These are phyloP conservation scores for Aleiodes alternator DNA, from an alignment of 2,888 invertebrate species.

Conservation along the genomic window DNA sequence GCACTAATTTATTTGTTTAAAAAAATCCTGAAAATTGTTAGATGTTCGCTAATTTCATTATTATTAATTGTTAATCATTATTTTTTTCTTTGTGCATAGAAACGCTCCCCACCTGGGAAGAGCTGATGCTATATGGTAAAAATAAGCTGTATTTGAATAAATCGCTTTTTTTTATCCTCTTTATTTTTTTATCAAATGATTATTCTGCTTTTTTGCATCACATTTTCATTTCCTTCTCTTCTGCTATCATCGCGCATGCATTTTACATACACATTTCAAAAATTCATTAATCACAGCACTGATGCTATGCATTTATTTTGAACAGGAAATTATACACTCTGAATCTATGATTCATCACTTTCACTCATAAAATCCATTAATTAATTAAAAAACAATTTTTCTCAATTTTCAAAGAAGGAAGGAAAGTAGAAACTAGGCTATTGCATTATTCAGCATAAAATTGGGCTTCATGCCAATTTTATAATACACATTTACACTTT, in stretches of 20 bases:
- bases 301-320: too few species aligned
- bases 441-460: background rate
- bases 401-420: background rate
- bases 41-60: too few species aligned
- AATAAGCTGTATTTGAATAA: conserved; percentile 57
- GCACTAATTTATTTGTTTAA: too few species aligned
- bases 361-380: too few species aligned
- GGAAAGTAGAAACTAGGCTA: background rate
- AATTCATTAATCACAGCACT: too few species aligned
- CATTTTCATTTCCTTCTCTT: background rate
- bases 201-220: background rate
- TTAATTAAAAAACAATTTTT: background rate
- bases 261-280: background rate
- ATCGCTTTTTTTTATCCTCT: conserved; percentile 64
- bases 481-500: background rate
- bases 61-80: too few species aligned
- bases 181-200: conserved; percentile 49
- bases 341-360: too few species aligned
- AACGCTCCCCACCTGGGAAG: conserved; percentile 75
- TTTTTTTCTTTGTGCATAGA: conserved; percentile 70
- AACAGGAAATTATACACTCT: too few species aligned
- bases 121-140: conserved; percentile 75
- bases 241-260: conserved; percentile 30
- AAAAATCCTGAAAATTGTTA: too few species aligned
- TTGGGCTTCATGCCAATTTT: background rate